Base-by-base conservation (phyloP, 2,888 invertebrate genomes). In the Barypeithes pellucidus region DNA sequence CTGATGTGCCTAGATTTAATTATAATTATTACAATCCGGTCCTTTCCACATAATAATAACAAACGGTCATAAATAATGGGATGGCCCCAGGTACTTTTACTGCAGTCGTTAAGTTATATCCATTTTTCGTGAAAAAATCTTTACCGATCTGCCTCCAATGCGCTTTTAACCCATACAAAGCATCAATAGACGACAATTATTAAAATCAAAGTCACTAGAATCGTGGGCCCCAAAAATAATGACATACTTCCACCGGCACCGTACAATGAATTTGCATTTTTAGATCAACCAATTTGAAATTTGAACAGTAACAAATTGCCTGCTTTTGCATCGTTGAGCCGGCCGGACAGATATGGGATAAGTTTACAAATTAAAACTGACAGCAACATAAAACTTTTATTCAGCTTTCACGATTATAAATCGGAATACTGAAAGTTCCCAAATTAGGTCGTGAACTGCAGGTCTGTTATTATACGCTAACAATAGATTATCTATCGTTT, bases 341-440 rank as follows among this genome's bases (percentile, higher is more conserved):
- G 57, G 67, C 22, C 65, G 22, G 69, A 73, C 73, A 73, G 69
- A 73, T 73, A 73, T 69, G 66, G 73, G 73, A 73, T 73, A 73
- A 69, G 73, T 69, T 73, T 73, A 73, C 73, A 73, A 73, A 73
- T 73, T 73, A 73, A 69, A 73, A 57, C 73, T 73, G 73, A 73
- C 73, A 69, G 73, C 69, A 69, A 73, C 69, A 73, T 73, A 69
- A 73, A 73, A 73, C 73, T 73, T 69, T 73, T 73, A 73, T 73
- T 73, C 67, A 54, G 73, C 67, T 73, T 54, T 67, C 68, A 63
- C 73, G 73, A 63, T 67, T 63, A 63, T 65, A 62, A 68, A 68
- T 73, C 63, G 73, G 68, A 67, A 62, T 54, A 61, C 62, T 63
- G 70, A 63, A 70, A 63, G 72, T 72, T 68, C 63, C 67, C 63